Evolutionary conservation across 2,113 vertebrate genomes (phyloP), one percentile per base, ranked within the genome.

Genomic region (Phoxinus phoxinus): DNA sequence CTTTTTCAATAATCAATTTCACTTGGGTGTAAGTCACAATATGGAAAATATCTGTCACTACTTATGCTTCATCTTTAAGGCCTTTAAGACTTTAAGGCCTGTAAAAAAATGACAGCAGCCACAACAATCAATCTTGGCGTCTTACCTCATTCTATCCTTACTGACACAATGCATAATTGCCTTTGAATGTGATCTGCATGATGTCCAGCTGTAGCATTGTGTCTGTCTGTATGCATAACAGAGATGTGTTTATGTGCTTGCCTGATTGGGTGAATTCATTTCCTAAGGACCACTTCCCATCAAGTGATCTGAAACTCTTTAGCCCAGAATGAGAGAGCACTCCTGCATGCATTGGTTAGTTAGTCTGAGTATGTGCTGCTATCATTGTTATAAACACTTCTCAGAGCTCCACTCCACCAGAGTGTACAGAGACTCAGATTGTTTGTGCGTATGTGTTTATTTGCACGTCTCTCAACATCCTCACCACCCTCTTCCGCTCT

Each of bases 291-390:
- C 87, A 86, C 87, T 88, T 88, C 84, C 77, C 82, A 86, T 86
- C 78, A 84, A 86, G 85, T 88, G 85, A 88, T 88, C 85, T 86
- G 71, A 88, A 86, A 88, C 85, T 81, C 87, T 86, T 86, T 88
- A 88, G 73, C 75, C 76, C 76, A 84, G 85, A 81, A 88, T 81
- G 48, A 84, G 69, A 86, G 84, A 44, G 78, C 87, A 71, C 87
- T 86, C 76, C 27, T 71, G 59, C 59, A 53, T 59, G 11, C 81
- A 88, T 84, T 88, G 69, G 87, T 81, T 81, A 76, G 81, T 86
- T 86, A 86, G 80, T 53, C 82, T 81, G 78, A 86, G 74, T 86
- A 86, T 86, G 76, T 81, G 37, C 76, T 84, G 51, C 76, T 84
- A 84, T 86, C 17, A 58, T 25, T 88, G 73, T 85, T 87, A 56